Evolutionary conservation across 2,797 vertebrate genomes (phyloP).

Genomic region (Artibeus jamaicensis): DNA sequence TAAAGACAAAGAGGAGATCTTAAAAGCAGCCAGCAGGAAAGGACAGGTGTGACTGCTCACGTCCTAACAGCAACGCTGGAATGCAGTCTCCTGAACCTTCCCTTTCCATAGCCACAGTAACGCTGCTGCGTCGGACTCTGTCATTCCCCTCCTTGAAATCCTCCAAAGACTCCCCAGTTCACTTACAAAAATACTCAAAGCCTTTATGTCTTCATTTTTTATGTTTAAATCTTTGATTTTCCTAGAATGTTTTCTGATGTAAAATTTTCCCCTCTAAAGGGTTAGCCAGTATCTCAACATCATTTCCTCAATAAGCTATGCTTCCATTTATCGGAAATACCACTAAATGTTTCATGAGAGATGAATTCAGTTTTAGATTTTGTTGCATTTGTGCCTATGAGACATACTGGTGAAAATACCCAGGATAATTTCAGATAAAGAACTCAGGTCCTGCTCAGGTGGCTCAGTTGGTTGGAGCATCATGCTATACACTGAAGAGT

Average conservation of each 20-base stretch:
- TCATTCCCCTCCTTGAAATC: background rate
- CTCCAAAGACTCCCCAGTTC: background rate
- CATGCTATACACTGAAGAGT: no score
- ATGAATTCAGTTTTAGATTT: conserved; percentile 8
- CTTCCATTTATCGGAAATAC: background rate
- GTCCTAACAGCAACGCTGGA: background rate
- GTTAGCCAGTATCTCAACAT: background rate
- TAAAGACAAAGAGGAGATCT: background rate
- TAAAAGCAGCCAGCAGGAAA: background rate
- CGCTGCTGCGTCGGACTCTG: background rate
- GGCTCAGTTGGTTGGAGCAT: no score
- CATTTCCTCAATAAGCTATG: background rate
- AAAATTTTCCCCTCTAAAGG: background rate
- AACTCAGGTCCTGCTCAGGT: background rate
- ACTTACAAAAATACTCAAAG: background rate
- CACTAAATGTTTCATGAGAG: background rate
- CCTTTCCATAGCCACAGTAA: background rate
- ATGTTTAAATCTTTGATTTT: background rate
- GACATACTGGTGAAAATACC: background rate
- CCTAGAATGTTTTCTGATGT: background rate
- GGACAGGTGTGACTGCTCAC: background rate
- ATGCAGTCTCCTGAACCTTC: background rate
- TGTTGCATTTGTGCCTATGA: background rate
- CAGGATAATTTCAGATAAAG: background rate
- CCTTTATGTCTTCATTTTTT: background rate